A percentile compares a stretch with the other conserved stretches of the same genome.
Conservation (phyloP, 2,888 invertebrate species). For the Linnaemya tessellans region DNA sequence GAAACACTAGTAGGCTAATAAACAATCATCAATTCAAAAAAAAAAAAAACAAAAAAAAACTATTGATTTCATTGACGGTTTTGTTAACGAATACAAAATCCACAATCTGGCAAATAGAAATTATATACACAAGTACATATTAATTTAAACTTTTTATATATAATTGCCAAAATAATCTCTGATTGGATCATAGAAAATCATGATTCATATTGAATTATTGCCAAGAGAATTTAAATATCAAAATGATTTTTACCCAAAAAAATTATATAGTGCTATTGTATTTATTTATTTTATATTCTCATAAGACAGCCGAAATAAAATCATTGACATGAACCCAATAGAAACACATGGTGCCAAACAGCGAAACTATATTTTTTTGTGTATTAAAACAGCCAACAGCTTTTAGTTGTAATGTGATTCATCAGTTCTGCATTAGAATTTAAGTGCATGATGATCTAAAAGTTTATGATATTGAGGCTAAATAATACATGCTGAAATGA, state of each 20-base stretch:
- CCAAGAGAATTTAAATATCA: slow-evolving; percentile 31
- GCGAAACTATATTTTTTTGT: background rate
- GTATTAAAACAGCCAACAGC: background rate
- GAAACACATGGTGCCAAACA: slow-evolving; percentile 51
- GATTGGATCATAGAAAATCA: background rate
- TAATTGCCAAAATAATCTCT: slow-evolving; percentile 8
- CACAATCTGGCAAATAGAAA: slow-evolving; percentile 13
- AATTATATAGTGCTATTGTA: slow-evolving; percentile 9
- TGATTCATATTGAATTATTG: slow-evolving; percentile 61
- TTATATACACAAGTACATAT: background rate
- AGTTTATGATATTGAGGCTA: background rate
- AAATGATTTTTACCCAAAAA: slow-evolving; percentile 18
- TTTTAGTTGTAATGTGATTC: slow-evolving; percentile 45
- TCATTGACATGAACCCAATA: slow-evolving; percentile 17
- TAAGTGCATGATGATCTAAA: background rate
- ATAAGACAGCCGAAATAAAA: slow-evolving; percentile 24
- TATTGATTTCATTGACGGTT: slow-evolving; percentile 54
- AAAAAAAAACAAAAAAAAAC: background rate
- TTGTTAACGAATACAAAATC: slow-evolving; percentile 26
- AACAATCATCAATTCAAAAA: slow-evolving; percentile 23
- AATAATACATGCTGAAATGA: slow-evolving; percentile 6
- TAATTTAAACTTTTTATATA: slow-evolving; percentile 30
- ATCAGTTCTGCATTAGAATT: slow-evolving; percentile 12
- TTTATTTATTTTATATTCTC: slow-evolving; percentile 4
- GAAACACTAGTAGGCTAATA: slow-evolving; percentile 48